Evolutionary conservation across 2,888 invertebrate genomes (phyloP), one percentile per base, ranked within the genome.

Genomic region (Agrochola lychnidis): DNA sequence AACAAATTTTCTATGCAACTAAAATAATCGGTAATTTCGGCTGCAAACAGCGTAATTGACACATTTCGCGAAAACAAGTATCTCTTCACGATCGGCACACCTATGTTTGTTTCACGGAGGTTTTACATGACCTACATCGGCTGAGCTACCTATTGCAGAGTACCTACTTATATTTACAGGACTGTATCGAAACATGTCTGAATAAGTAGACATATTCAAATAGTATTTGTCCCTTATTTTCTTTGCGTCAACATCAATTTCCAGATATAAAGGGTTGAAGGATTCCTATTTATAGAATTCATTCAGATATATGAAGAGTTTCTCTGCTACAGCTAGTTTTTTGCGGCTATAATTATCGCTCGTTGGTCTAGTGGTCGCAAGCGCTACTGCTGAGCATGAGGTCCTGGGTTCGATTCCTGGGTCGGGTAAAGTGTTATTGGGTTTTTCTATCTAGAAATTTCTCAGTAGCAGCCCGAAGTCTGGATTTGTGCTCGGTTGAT

Each of bases 81-180:
- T 51, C 30, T 61, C 19, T 6, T 48, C 36, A 30, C 59, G 25
- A 53, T 72, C 40, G 62, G 22, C 78, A 53, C 68, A 71, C 70
- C 76, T 70, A 56, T 57, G 48, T 59, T 42, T 73, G 62, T 70
- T 68, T 72, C 74, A 30, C 56, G 51, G 57, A 77, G 56, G 36
- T 68, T 77, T 64, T 79, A 73, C 76, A 76, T 83, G 79, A 78
- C 79, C 77, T 76, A 86, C 69, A 79, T 86, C 42, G 63, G 19
- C 51, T 72, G 61, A 64, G 68, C 57, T 75, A 53, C 56, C 40
- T 70, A 66, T 69, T 59, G 67, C 45, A 42, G 36, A 66, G 42
- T 68, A 56, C 56, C 73, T 73, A 48, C 62, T 63, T 61, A 77
- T 72, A 70, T 69, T 78, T 66, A 83, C 69, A 73, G 25, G 57